These are phyloP conservation scores for Criorhina ranunculi DNA, from an alignment of 2,888 invertebrate genomes.

Conservation along the genomic window DNA sequence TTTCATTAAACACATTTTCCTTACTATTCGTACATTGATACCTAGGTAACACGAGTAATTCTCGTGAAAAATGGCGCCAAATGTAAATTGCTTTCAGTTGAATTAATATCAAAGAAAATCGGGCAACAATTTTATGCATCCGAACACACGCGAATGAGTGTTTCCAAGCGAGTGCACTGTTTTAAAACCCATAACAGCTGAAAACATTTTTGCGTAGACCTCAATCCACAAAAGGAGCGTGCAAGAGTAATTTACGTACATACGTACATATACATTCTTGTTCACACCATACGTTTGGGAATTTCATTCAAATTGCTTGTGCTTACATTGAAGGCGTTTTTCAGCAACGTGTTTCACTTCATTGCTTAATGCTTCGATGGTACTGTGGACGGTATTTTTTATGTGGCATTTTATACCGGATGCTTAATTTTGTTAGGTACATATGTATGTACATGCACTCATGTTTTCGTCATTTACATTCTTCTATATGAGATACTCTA, in stretches of 20 bases:
- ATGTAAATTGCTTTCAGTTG: constrained; percentile 74
- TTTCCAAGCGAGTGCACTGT: constrained; percentile 71
- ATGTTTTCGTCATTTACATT: not conserved
- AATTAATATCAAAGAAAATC: constrained; percentile 74
- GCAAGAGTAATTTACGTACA: constrained; percentile 59
- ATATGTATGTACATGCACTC: not conserved
- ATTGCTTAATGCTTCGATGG: constrained; percentile 51
- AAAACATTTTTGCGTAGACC: constrained; percentile 65
- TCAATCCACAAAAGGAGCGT: constrained; percentile 65
- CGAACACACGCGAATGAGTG: constrained; percentile 70
- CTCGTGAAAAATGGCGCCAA: constrained; percentile 49
- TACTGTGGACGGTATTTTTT: constrained; percentile 29
- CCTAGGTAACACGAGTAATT: constrained; percentile 29
- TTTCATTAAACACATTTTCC: constrained; percentile 29
- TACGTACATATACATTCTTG: constrained; percentile 53
- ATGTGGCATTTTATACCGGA: constrained; percentile 10
- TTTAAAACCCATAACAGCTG: constrained; percentile 66
- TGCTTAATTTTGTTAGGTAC: constrained; percentile 9
- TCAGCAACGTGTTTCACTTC: constrained; percentile 41
- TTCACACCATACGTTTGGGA: constrained; percentile 64
- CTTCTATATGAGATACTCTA: not conserved
- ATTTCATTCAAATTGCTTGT: constrained; percentile 66
- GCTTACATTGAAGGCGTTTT: constrained; percentile 52
- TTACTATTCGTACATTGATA: constrained; percentile 33
- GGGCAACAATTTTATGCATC: constrained; percentile 73